These are phyloP conservation scores for Drosophila pachea DNA, from an alignment of 1,140 invertebrate genomes.

Conservation along the genomic window DNA sequence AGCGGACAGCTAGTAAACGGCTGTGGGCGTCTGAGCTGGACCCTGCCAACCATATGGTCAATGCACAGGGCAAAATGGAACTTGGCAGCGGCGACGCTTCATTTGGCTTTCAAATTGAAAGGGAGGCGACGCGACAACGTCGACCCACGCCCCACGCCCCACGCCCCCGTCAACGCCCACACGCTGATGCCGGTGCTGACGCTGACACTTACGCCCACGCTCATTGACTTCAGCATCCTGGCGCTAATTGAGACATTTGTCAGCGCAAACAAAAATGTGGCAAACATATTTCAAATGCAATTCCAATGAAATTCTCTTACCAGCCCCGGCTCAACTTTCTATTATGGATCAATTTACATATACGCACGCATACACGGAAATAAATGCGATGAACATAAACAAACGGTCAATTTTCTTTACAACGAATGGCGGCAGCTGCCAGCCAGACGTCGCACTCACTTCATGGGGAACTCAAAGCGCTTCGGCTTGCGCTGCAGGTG, in stretches of 20 bases:
- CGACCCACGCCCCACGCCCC: background rate
- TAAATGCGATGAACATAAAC: background rate
- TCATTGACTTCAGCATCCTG: background rate
- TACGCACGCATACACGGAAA: background rate
- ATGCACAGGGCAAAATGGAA: constrained; percentile 63
- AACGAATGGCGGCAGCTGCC: background rate
- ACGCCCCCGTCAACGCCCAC: background rate
- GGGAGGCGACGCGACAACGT: constrained; percentile 45
- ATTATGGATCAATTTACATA: too few species aligned
- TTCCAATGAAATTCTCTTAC: background rate
- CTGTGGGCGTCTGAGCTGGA: constrained; percentile 9
- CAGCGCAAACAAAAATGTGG: constrained; percentile 51
- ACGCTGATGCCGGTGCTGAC: constrained; percentile 29
- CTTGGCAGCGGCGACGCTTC: constrained; percentile 59
- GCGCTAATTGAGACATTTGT: constrained; percentile 72
- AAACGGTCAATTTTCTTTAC: constrained; percentile 32
- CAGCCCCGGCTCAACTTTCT: too few species aligned
- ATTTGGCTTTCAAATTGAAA: constrained; percentile 73
- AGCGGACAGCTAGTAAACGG: constrained; percentile 1
- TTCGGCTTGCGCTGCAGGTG: constrained; percentile 16
- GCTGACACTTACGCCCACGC: constrained; percentile 16
- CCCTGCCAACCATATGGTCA: constrained; percentile 61
- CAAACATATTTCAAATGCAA: constrained; percentile 53
- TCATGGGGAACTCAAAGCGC: constrained; percentile 2
- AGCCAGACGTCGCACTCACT: background rate